Base-by-base conservation (phyloP, 2,113 vertebrate species). In the Apteryx mantelli region DNA sequence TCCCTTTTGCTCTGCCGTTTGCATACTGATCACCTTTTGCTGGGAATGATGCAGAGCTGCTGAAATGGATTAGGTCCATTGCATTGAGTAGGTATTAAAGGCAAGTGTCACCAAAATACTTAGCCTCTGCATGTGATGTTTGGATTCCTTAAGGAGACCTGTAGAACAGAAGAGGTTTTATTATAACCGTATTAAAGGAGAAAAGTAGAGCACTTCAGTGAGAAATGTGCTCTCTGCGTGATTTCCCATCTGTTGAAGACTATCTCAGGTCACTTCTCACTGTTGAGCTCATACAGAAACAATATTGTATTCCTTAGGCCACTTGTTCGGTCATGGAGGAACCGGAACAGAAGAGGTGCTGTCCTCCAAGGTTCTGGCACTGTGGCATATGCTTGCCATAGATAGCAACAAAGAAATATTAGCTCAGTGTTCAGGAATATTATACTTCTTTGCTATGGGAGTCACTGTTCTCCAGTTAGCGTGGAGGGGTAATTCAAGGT, bases 291-390 rank as follows among this genome's bases (percentile, higher is more conserved):
- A 84, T 91, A 89, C 95, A 96, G 89, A 75, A 97, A 91, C 80
- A 95, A 92, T 96, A 95, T 88, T 95, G 65, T 92, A 32, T 88
- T 92, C 73, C 93, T 86, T 95, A 86, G 89, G 93, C 87, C 84
- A 75, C 4, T 95, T 95, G 73, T 71, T 89, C 25, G 63, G 36
- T 1, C 82, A 77, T 52, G 81, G 69, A 82, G 77, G 30, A 79
- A n/a, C 66, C 38, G 75, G 52, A 79, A 76, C n/a, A 84, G 92
- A 84, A 82, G 77, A 95, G 83, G 77, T 87, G n/a, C 88, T 86
- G 34, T 75, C 88, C 88, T 65, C 73, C 80, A 75, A 86, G 55
- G 68, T 92, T 94, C 76, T 88, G 60, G 52, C 70, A 69, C 78
- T 89, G 64, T 87, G 82, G 55, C 93, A 78, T 94, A 83, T 76